Percentiles rank a stretch among this genome's conserved stretches.
These are phyloP conservation scores for Zaprionus nigranus DNA, from an alignment of 1,140 invertebrate genomes.

Conservation along the genomic window DNA sequence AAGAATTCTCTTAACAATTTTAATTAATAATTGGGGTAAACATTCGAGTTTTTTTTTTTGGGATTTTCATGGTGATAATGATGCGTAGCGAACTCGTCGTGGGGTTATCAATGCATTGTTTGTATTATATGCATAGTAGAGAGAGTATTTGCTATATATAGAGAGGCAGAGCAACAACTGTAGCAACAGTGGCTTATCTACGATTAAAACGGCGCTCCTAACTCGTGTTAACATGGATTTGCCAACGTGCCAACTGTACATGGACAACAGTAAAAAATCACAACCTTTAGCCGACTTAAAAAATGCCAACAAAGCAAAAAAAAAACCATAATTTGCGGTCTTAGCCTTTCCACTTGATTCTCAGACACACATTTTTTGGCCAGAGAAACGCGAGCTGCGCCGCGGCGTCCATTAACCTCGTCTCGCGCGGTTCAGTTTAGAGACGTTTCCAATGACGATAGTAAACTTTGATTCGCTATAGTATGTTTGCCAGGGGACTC, in stretches of 20 bases:
- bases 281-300: background rate
- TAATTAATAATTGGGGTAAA: background rate
- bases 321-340: slow-evolving; percentile 19
- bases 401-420: slow-evolving; percentile 35
- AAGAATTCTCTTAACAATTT: background rate
- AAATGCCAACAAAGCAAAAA: background rate
- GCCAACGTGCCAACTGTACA: slow-evolving; percentile 38
- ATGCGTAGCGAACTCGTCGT: slow-evolving; percentile 17
- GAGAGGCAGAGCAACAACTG: background rate
- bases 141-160: slow-evolving; percentile 23
- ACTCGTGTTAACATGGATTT: slow-evolving; percentile 33
- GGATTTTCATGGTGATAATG: slow-evolving; percentile 31
- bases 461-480: slow-evolving; percentile 21
- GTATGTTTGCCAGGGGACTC: slow-evolving; percentile 2
- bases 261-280: slow-evolving; percentile 5
- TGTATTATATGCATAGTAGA: slow-evolving; percentile 25
- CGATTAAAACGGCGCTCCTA: slow-evolving; percentile 27
- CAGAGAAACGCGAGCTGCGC: slow-evolving; percentile 33
- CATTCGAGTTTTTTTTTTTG: slow-evolving; percentile 27
- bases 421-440: slow-evolving; percentile 14
- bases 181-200: slow-evolving; percentile 36
- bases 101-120: slow-evolving; percentile 40
- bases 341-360: slow-evolving; percentile 32
- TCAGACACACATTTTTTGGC: slow-evolving; percentile 11
- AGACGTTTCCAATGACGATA: slow-evolving; percentile 32